Conservation (phyloP, 2,113 vertebrate genomes). For the Syrrhaptes paradoxus region DNA sequence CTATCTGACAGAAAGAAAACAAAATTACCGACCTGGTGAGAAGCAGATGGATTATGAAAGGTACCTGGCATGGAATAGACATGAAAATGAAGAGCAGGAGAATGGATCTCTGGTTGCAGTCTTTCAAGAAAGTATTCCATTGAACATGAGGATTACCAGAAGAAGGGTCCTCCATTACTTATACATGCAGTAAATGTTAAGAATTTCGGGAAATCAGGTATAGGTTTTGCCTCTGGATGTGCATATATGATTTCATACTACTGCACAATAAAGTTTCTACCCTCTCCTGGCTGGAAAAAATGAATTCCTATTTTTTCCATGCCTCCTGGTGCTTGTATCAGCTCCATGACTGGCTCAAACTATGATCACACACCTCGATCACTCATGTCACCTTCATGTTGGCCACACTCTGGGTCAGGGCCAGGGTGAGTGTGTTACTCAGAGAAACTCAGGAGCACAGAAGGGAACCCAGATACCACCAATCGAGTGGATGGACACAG, state of each 20-base stretch:
- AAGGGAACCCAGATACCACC: background rate
- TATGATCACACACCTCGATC: background rate
- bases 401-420: background rate
- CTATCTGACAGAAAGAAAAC: slow-evolving; percentile 32
- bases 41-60: slow-evolving; percentile 50
- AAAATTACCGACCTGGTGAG: slow-evolving; percentile 36
- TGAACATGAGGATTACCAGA: slow-evolving; percentile 15
- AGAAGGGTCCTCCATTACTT: background rate
- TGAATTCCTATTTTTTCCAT: background rate
- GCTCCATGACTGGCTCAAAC: background rate
- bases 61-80: background rate
- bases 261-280: background rate
- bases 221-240: background rate
- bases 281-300: slow-evolving; percentile 6
- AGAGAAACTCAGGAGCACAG: background rate
- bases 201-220: background rate
- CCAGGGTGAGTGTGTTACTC: background rate
- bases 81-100: slow-evolving; percentile 50
- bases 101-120: background rate
- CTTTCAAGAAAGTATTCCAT: background rate
- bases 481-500: background rate
- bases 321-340: background rate
- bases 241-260: background rate
- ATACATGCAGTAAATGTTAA: background rate
- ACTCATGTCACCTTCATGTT: background rate